Evolutionary conservation across 2,888 invertebrate genomes (phyloP), one percentile per base, ranked within the genome.

Genomic region (Lutraria lutraria): DNA sequence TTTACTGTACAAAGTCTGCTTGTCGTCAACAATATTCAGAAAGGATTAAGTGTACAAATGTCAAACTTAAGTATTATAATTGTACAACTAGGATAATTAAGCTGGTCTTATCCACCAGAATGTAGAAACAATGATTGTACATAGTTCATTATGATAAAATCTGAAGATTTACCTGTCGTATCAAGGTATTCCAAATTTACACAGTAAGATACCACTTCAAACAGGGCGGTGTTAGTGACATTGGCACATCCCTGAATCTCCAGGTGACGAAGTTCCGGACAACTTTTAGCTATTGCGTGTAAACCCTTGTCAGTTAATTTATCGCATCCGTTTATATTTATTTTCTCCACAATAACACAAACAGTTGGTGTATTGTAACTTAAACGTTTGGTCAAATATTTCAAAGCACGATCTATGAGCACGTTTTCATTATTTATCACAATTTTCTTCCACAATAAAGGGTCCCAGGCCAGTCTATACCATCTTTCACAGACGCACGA

Each of bases 141-240:
- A 68, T 25, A 10, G 63, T 76, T 34, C 16, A 76, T 76, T 76
- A 34, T 76, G 76, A 76, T 76, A 31, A 31, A 76, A 76, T 76
- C 0, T 31, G 0, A 29, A 83, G 43, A 93, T 97, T 97, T 96
- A 98, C 98, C 98, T 92, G 98, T 98, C 34, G 98, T 97, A 97
- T 98, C 98, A 83, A 99, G 97, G 96, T 98, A 98, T 97, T 98
- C 98, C 88, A 99, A 97, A 96, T 98, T 98, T 91, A 97, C 97
- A 96, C 98, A 98, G 95, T 98, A 98, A 6, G 98, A 98, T 86
- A 98, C 97, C 15, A 98, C 97, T 93, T 98, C 98, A 86, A 98
- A 98, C 85, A 99, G 96, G 0, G 98, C 98, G 81, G 98, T 97
- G 94, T 98, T 98, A 84, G 98, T 98, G 94, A 98, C 97, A 89